Evolutionary conservation across 2,113 vertebrate species (phyloP).

Genomic region (Pygoscelis adeliae): DNA sequence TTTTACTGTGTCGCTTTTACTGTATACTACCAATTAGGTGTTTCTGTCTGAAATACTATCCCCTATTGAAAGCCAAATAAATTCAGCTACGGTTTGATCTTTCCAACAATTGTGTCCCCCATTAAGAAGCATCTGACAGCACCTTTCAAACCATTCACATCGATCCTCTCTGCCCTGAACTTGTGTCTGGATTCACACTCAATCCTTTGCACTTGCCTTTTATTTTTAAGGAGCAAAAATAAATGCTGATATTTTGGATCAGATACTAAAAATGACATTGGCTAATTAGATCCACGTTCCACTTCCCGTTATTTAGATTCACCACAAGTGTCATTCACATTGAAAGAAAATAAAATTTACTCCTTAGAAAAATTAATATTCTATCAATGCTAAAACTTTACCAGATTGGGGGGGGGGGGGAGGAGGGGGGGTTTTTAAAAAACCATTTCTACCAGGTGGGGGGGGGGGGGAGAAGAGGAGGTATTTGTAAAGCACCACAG

Average conservation of each 20-base stretch:
- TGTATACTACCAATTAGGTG: slow-evolving; percentile 55
- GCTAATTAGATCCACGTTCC: not conserved
- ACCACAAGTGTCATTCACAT: not conserved
- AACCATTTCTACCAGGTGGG: no score
- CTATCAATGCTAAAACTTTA: not conserved
- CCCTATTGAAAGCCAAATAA: slow-evolving; percentile 51
- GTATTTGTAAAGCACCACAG: not conserved
- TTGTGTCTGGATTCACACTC: not conserved
- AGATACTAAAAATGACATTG: not conserved
- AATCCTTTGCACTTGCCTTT: not conserved
- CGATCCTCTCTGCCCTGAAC: not conserved
- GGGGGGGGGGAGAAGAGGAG: not conserved
- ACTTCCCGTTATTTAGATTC: not conserved
- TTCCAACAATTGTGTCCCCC: slow-evolving; percentile 21
- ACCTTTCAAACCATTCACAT: not conserved
- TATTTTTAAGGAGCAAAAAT: not conserved
- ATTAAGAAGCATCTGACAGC: slow-evolving; percentile 1
- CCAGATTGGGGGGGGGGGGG: not conserved
- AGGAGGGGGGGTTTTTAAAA: no score
- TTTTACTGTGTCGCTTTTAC: slow-evolving; percentile 60
- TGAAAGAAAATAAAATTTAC: not conserved
- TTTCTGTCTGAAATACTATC: slow-evolving; percentile 62
- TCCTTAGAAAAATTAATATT: not conserved
- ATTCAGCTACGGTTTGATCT: slow-evolving; percentile 38
- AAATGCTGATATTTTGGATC: not conserved